Evolutionary conservation across 2,888 invertebrate genomes (phyloP), one percentile per base, ranked within the genome.

Genomic region (Serrognathus titanus): DNA sequence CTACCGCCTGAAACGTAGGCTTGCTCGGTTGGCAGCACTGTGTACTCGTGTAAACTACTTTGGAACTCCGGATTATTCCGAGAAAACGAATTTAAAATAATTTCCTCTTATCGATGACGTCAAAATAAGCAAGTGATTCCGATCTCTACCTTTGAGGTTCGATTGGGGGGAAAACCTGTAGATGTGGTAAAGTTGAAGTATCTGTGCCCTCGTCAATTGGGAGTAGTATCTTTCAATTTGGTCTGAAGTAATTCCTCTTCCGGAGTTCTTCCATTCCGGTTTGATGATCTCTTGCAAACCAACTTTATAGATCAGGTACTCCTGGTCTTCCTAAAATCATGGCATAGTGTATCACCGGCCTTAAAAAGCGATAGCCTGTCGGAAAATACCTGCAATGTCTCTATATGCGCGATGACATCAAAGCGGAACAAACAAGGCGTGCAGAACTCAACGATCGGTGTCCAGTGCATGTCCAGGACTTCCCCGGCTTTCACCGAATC

Each of bases 361-460:
- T 7, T 39, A 11, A 31, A 31, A 31, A 31, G 24, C 24, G 16
- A 16, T 3, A 16, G 16, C 6, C 24, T 1, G 24, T 6, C 7
- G 1, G 39, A 6, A 16, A 43, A 74, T 74, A 88, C 89, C 68
- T 90, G 87, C 49, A 92, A 79, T 10, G 91, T 91, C 76, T 92
- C 92, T 67, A 90, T 92, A 79, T 92, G 92, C 55, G 89, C 83
- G 66, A 92, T 88, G 51, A 91, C 82, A 72, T 90, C 88, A 69
- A 92, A 90, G 71, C 88, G 83, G 66, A 91, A 89, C 79, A 90
- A 86, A 77, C 92, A 92, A 0, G 92, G 92, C 36, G 92, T 92
- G 73, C 92, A 93, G 75, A 92, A 92, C 69, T 85, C 85, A 0
- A 87, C 86, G 65, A 90, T 86, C 0, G 92, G 90, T n/a, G 90